Evolutionary conservation across 2,888 invertebrate species (phyloP).

Genomic region (Julus scandinavius): DNA sequence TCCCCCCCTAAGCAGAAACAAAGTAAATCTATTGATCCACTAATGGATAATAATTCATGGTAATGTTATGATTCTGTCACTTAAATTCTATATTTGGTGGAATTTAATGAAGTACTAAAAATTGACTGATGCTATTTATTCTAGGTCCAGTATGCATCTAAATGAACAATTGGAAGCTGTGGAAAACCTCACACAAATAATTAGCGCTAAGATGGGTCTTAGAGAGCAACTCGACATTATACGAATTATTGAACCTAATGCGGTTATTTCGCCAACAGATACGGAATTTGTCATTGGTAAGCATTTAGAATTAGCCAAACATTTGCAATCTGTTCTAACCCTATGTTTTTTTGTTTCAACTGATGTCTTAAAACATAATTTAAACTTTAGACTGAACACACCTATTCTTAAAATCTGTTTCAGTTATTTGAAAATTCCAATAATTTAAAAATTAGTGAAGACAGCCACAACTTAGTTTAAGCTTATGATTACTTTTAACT

Average conservation of each 20-base stretch:
- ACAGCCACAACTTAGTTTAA: no score
- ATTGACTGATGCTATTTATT: constrained; percentile 44
- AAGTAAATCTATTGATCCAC: constrained; percentile 33
- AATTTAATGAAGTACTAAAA: background rate
- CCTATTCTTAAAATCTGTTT: no score
- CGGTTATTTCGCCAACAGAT: constrained; percentile 61
- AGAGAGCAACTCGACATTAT: constrained; percentile 64
- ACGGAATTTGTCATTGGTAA: constrained; percentile 64
- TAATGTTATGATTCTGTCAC: background rate
- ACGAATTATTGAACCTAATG: constrained; percentile 63
- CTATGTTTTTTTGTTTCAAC: background rate
- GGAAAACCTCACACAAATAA: constrained; percentile 63
- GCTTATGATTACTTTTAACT: no score
- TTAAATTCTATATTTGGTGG: background rate
- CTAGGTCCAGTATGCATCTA: constrained; percentile 61
- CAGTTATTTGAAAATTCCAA: no score
- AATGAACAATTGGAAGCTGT: constrained; percentile 62
- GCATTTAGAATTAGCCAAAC: constrained; percentile 17
- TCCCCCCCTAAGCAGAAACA: background rate
- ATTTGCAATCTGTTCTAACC: background rate
- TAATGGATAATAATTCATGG: constrained; percentile 51
- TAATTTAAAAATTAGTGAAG: no score
- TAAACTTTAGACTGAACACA: background rate
- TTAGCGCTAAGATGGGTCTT: constrained; percentile 63
- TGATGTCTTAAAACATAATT: background rate